A percentile compares a stretch with the other conserved stretches of the same genome.
These are phyloP conservation scores for Coelopa frigida DNA, from an alignment of 1,140 invertebrate species.

Conservation along the genomic window DNA sequence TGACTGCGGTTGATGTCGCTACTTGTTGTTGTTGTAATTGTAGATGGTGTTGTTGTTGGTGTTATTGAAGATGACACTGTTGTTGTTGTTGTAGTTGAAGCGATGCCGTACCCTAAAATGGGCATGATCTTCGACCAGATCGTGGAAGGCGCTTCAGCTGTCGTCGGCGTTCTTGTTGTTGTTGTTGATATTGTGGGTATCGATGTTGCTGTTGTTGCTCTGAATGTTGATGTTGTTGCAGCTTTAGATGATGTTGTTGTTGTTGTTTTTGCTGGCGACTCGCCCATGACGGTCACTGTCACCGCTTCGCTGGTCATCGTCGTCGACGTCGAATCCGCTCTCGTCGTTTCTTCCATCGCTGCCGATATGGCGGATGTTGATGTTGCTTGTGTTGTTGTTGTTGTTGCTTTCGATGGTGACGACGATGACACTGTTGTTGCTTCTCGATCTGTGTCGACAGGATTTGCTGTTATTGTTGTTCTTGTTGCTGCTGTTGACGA, in stretches of 20 bases:
- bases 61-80: background rate
- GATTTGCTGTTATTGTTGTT: background rate
- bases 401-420: conserved; percentile 16
- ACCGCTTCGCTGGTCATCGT: background rate
- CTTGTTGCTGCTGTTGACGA: background rate
- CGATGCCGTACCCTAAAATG: conserved; percentile 8
- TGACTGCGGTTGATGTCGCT: conserved; percentile 32
- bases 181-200: conserved; percentile 1
- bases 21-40: conserved; percentile 20
- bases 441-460: background rate
- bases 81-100: conserved; percentile 4
- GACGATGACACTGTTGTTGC: no score
- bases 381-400: background rate
- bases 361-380: background rate
- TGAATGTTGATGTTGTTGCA: conserved; percentile 11
- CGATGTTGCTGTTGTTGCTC: conserved; percentile 8
- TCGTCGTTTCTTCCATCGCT: background rate
- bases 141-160: conserved; percentile 1
- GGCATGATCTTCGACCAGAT: conserved; percentile 16
- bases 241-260: conserved; percentile 10
- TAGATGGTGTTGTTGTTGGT: conserved; percentile 13
- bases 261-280: no score
- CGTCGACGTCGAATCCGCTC: background rate
- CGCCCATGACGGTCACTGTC: no score
- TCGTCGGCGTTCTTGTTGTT: conserved; percentile 10